phyloP scores from a whole-genome alignment of 64 coral and sea anemone genomes.

The Montipora sp. region DNA sequence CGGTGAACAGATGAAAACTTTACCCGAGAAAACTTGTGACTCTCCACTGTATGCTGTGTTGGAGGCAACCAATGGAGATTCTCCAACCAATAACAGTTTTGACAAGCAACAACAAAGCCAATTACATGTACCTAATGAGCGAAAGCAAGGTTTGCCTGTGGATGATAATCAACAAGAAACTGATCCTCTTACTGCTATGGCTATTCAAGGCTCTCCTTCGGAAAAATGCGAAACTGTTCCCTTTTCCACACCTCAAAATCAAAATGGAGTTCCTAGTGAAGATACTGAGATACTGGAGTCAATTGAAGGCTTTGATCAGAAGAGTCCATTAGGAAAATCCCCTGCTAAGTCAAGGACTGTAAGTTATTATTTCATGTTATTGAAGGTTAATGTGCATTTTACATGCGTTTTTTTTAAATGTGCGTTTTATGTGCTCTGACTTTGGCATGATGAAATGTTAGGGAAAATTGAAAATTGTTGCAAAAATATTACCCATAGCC shows the following conservation, averaged over 20 bases:
- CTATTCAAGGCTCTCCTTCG: background rate
- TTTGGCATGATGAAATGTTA: too few relatives aligned
- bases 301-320: conserved; percentile 13
- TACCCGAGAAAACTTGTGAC: background rate
- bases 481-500: too few relatives aligned
- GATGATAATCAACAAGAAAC: background rate
- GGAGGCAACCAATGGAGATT: background rate
- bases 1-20: background rate
- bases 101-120: background rate
- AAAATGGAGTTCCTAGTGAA: background rate
- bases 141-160: background rate
- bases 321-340: background rate
- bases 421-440: too few relatives aligned
- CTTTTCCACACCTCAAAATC: conserved; percentile 1
- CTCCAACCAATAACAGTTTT: background rate
- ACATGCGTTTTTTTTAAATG: too few relatives aligned
- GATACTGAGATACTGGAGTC: background rate
- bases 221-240: background rate
- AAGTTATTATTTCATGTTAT: conserved; percentile 7
- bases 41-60: conserved; percentile 6
- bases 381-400: too few relatives aligned
- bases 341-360: conserved; percentile 43
- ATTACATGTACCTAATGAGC: background rate
- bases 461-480: too few relatives aligned
- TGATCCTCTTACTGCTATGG: background rate